A percentile compares a stretch with the other conserved stretches of the same genome.
Evolutionary conservation across 2,113 vertebrate genomes (phyloP).

Genomic region (Perca fluviatilis): DNA sequence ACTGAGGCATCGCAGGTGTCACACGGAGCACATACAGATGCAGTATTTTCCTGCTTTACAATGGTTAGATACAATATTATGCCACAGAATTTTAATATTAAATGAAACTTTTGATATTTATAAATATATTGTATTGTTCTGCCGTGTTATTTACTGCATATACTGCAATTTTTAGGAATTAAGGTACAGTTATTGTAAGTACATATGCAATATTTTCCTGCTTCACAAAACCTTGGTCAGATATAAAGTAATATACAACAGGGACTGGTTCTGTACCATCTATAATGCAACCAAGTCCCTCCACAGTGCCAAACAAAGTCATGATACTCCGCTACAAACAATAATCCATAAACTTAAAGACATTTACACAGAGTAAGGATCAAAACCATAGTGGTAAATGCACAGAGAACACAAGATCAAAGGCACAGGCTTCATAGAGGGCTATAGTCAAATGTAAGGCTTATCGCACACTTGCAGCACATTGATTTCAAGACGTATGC

Average conservation of each 20-base stretch:
- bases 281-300: conserved; percentile 25
- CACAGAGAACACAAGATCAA: conserved; percentile 69
- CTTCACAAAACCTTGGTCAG: conserved; percentile 1
- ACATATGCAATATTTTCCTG: not conserved
- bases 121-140: no score
- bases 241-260: not conserved
- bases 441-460: conserved; percentile 66
- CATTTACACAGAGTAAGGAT: conserved; percentile 47
- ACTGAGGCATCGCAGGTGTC: not conserved
- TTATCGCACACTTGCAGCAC: conserved; percentile 71
- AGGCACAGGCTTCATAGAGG: conserved; percentile 60
- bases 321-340: conserved; percentile 50
- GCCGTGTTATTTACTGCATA: no score
- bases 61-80: not conserved
- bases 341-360: conserved; percentile 63
- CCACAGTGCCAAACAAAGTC: conserved; percentile 10
- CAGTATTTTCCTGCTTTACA: not conserved
- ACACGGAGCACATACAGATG: not conserved
- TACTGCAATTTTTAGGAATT: no score
- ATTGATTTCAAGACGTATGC: conserved; percentile 68
- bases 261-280: conserved; percentile 1
- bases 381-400: conserved; percentile 65
- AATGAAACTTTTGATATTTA: no score
- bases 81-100: not conserved
- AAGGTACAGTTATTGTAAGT: no score